Conservation (phyloP, 2,113 vertebrate genomes). For the Passer montanus region DNA sequence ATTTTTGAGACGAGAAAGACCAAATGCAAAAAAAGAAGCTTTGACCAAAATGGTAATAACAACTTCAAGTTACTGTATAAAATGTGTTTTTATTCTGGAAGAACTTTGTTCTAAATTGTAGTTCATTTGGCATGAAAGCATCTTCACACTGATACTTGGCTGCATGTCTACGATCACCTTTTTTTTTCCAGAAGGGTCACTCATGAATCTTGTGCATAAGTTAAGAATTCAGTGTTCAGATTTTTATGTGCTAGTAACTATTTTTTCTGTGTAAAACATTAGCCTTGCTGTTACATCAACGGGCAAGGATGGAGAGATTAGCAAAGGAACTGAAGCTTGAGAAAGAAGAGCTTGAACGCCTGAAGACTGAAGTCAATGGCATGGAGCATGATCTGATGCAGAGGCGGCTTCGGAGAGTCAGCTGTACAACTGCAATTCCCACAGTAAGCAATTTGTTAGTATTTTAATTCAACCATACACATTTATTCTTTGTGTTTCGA, state of each 20-base stretch:
- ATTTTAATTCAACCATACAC: constrained; percentile 41
- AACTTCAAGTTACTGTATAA: constrained; percentile 39
- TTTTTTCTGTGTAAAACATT: constrained; percentile 36
- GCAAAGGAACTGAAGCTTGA: constrained; percentile 91
- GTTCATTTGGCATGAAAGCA: constrained; percentile 50
- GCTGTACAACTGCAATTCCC: constrained; percentile 89
- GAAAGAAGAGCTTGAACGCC: constrained; percentile 89
- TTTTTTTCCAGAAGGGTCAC: constrained; percentile 42
- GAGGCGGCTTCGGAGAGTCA: constrained; percentile 92
- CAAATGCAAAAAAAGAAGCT: constrained; percentile 56
- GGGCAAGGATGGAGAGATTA: constrained; percentile 97
- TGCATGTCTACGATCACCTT: constrained; percentile 42
- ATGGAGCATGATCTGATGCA: constrained; percentile 98
- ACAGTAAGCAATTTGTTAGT: constrained; percentile 80
- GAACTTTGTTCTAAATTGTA: background rate
- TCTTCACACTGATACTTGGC: constrained; percentile 38
- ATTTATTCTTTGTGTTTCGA: background rate
- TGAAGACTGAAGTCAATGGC: constrained; percentile 93
- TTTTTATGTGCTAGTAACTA: constrained; percentile 16
- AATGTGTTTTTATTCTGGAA: constrained; percentile 30
- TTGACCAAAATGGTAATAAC: constrained; percentile 63
- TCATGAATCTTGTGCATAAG: background rate
- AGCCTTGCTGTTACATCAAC: constrained; percentile 97
- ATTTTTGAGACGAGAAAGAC: constrained; percentile 59
- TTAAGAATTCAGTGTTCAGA: background rate